A percentile compares a stretch with the other conserved stretches of the same genome.
phyloP scores from a whole-genome alignment of 2,888 invertebrate genomes.

The Ectemnius cavifrons region DNA sequence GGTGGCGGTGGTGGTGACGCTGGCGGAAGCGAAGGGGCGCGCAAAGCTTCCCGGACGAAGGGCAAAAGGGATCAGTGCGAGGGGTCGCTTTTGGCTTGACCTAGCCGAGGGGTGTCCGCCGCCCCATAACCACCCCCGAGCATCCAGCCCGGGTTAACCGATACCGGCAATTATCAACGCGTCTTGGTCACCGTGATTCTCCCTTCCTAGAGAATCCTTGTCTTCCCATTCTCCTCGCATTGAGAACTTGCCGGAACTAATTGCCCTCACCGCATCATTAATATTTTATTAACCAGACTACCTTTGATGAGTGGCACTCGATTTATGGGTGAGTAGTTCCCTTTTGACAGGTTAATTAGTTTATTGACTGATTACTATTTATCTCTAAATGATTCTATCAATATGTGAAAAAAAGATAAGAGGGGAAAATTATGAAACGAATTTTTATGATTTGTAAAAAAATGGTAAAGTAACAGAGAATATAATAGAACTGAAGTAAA shows the following conservation, averaged over 20 bases:
- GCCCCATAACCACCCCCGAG: conserved; percentile 61
- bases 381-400: no score
- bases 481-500: no score
- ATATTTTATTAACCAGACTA: not conserved
- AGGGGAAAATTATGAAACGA: no score
- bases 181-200: conserved; percentile 66
- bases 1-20: conserved; percentile 49
- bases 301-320: not conserved
- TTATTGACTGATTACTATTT: no score
- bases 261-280: not conserved
- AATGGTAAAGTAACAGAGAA: no score
- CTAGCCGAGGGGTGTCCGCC: conserved; percentile 54
- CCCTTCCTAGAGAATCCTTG: conserved; percentile 30
- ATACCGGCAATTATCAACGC: conserved; percentile 78
- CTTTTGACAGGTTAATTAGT: no score
- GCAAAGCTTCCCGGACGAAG: conserved; percentile 71
- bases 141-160: conserved; percentile 72
- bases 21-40: conserved; percentile 75
- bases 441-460: no score
- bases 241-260: conserved; percentile 25
- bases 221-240: not conserved
- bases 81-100: conserved; percentile 52
- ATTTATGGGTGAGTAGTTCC: not conserved
- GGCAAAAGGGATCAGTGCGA: conserved; percentile 67
- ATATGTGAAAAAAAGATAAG: no score